Conservation (phyloP, 2,113 vertebrate species). For the Stigmatopora nigra region DNA sequence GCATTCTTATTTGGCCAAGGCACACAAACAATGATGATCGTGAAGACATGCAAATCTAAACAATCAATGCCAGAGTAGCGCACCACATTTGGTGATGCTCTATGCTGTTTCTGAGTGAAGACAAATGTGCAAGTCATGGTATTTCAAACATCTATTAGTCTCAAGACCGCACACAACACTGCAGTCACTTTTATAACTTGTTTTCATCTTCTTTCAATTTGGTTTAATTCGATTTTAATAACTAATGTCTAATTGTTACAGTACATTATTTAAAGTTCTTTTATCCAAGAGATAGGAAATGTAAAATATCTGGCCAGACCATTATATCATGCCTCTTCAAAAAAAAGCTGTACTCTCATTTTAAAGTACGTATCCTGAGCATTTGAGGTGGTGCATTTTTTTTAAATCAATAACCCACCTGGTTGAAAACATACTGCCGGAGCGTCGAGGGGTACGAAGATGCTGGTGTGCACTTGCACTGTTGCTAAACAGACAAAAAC, state of each 20-base stretch:
- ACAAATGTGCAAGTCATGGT: constrained; percentile 4
- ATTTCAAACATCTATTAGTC: constrained; percentile 10
- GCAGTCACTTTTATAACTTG: background rate
- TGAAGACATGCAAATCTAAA: constrained; percentile 19
- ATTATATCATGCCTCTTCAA: background rate
- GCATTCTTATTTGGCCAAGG: constrained; percentile 10
- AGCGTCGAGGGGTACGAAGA: constrained; percentile 53
- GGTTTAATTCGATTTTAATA: background rate
- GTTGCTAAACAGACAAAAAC: constrained; percentile 72
- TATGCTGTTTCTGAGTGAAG: constrained; percentile 2
- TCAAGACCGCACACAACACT: background rate
- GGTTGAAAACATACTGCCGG: background rate
- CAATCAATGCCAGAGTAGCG: constrained; percentile 12
- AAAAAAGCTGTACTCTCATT: background rate
- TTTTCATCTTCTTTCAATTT: constrained; percentile 8
- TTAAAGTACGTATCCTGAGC: background rate
- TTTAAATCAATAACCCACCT: background rate
- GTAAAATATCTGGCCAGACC: background rate
- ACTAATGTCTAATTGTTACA: background rate
- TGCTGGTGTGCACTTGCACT: constrained; percentile 68
- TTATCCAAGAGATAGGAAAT: background rate
- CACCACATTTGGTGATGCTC: background rate
- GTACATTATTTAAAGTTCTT: background rate
- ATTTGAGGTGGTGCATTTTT: background rate
- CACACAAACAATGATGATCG: constrained; percentile 19